Evolutionary conservation across 2,113 vertebrate genomes (phyloP), one percentile per base, ranked within the genome.

Genomic region (Syngnathus floridae): DNA sequence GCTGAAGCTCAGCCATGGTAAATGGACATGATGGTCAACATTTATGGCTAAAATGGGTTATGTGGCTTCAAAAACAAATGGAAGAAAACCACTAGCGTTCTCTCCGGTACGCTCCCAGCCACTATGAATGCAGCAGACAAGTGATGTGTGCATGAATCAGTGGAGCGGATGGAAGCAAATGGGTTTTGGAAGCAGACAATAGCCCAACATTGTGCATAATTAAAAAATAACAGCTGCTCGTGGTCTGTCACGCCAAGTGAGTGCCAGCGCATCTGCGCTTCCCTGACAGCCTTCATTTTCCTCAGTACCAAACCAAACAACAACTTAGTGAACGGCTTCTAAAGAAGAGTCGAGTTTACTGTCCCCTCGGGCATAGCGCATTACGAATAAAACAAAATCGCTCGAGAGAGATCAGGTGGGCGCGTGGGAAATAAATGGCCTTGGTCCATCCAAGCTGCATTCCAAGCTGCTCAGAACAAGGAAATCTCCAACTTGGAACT

Each of bases 21-120:
- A 87, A 86, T 83, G 77, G 81, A 84, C 83, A 73, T 62, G 71
- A 81, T 78, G 69, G 84, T 71, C 80, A 82, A 79, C 85, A 85
- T 86, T 86, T 83, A 83, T 78, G 73, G 66, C 26, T 66, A 74
- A 81, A 86, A 77, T 82, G 73, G 76, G 74, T 85, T 86, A 85
- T 76, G 79, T 66, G 54, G 66, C 82, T 65, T 48, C 54, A 82
- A 79, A 54, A 79, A 84, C 67, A 84, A 73, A 81, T 69, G 69
- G 62, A 76, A 69, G 74, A 74, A 84, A 82, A 73, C 67, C 67
- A 56, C 67, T 1, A 71, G 69, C 72, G 77, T 82, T 78, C 73
- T 87, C 76, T 67, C 51, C 73, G 77, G 70, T 82, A 67, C 63
- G 16, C 65, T 74, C 45, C 54, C 67, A 79, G 72, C 59, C 62